A percentile compares a stretch with the other conserved stretches of the same genome.
Conservation (phyloP, 2,113 vertebrate species). For the Brachirus orientalis region DNA sequence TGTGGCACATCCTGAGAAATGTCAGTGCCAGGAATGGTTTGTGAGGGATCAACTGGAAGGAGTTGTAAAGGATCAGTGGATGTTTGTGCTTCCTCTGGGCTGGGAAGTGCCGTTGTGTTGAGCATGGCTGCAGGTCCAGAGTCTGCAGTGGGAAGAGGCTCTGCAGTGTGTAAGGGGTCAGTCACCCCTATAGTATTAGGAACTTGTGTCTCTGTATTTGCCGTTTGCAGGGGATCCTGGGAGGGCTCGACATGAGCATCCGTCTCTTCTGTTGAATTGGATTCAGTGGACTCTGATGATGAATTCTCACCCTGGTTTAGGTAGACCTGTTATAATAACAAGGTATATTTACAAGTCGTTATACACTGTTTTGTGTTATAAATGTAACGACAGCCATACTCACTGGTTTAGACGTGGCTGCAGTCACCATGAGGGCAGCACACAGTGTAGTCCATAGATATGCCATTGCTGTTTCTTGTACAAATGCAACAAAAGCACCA, state of each 20-base stretch:
- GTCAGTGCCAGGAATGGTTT: background rate
- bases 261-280: slow-evolving; percentile 54
- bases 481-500: slow-evolving; percentile 13
- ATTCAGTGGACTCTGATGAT: slow-evolving; percentile 54
- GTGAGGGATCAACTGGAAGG: slow-evolving; percentile 27
- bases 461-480: slow-evolving; percentile 44
- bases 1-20: slow-evolving; percentile 19
- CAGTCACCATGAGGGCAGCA: slow-evolving; percentile 42
- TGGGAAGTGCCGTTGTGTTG: background rate
- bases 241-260: background rate
- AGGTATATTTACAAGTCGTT: background rate
- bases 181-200: slow-evolving; percentile 3
- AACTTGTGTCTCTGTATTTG: background rate
- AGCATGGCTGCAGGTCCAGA: background rate
- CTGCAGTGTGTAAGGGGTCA: background rate
- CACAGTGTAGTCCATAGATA: slow-evolving; percentile 29
- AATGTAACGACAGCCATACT: slow-evolving; percentile 26
- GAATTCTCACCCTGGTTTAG: slow-evolving; percentile 30
- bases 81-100: slow-evolving; percentile 19
- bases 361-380: background rate
- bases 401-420: slow-evolving; percentile 65
- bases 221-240: slow-evolving; percentile 13
- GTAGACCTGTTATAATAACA: slow-evolving; percentile 36
- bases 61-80: slow-evolving; percentile 10
- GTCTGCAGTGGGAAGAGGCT: slow-evolving; percentile 8